Base-by-base conservation (phyloP, 2,797 vertebrate species). In the Eidolon dupreanum region DNA sequence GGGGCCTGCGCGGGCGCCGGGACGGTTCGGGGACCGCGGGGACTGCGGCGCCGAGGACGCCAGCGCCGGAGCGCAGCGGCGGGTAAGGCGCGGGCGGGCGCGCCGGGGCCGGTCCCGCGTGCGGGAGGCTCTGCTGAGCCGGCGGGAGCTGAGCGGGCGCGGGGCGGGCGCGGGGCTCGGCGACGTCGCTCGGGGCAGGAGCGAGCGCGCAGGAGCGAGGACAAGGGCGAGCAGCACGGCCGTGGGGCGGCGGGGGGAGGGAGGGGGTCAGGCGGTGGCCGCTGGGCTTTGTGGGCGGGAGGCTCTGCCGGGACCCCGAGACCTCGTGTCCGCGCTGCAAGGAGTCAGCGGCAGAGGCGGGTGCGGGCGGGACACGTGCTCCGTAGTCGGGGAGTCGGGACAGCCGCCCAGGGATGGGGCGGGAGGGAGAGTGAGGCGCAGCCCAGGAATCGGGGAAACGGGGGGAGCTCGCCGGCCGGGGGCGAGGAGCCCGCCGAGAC, bases 321-420 rank as follows among this genome's bases (percentile, higher is more conserved):
- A 38, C n/a, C 95, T 49, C 6, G 51, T 38, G 88, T 85, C 41
- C 2, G 61, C 16, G 65, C 74, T 0, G 59, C 8, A 8, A 17
- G 46, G 86, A 17, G 38, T 1, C 2, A 10, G 79, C 68, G 66
- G 75, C 31, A 5, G 65, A 15, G 77, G 90, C 46, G 1, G 78
- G n/a, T 13, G 66, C 28, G 83, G 81, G 38, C 10, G 82, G 86
- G 84, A 95, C 96, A 96, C 92, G 97, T 96, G 95, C 79, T 75
- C 51, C 1, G 57, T 49, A 12, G 36, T 16, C 0, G 55, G 92
- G 78, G 71, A 61, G 71, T 28, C 26, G 24, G 83, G 59, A 79
- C 61, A 49, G 82, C 65, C 0, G 28, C 68, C 12, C 9, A 3
- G 38, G n/a, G 61, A 11, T 6, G 68, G 13, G 46, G 51, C 15